These are phyloP conservation scores for Vanessa atalanta DNA, from an alignment of 1,140 invertebrate species.

Conservation along the genomic window DNA sequence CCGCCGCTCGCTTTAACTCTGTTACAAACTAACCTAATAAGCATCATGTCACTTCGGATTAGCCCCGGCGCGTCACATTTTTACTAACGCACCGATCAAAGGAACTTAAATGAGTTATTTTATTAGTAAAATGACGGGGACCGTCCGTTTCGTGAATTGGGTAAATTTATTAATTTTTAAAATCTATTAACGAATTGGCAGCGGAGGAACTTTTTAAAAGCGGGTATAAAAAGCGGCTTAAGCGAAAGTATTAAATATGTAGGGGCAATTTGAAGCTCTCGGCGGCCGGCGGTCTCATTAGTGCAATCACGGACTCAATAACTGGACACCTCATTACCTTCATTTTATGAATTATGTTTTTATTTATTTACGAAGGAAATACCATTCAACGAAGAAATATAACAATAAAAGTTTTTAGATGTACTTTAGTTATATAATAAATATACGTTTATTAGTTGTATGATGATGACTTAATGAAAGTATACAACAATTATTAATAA, in stretches of 20 bases:
- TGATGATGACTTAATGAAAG: too few relatives aligned
- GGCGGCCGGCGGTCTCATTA: constrained; percentile 26
- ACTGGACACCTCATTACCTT: constrained; percentile 9
- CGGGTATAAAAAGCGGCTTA: constrained; percentile 29
- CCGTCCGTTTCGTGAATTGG: constrained; percentile 39
- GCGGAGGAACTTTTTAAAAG: constrained; percentile 45
- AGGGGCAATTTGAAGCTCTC: constrained; percentile 26
- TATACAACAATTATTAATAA: too few relatives aligned
- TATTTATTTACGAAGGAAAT: neutral
- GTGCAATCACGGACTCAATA: constrained; percentile 23
- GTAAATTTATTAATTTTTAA: constrained; percentile 73
- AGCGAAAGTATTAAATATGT: constrained; percentile 28
- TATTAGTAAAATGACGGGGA: constrained; percentile 51
- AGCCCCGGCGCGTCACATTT: constrained; percentile 58
- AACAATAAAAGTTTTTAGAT: neutral
- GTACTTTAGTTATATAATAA: too few relatives aligned
- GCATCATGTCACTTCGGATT: constrained; percentile 80
- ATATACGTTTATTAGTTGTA: too few relatives aligned
- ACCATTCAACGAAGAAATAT: neutral
- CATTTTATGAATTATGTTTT: constrained; percentile 3
- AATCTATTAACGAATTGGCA: constrained; percentile 68
- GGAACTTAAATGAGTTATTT: constrained; percentile 65
- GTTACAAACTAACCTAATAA: constrained; percentile 76
- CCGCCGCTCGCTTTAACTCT: constrained; percentile 72
- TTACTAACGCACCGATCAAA: constrained; percentile 67